Base-by-base conservation (phyloP, 2,797 vertebrate genomes). In the Schizothorax lantsangensis region DNA sequence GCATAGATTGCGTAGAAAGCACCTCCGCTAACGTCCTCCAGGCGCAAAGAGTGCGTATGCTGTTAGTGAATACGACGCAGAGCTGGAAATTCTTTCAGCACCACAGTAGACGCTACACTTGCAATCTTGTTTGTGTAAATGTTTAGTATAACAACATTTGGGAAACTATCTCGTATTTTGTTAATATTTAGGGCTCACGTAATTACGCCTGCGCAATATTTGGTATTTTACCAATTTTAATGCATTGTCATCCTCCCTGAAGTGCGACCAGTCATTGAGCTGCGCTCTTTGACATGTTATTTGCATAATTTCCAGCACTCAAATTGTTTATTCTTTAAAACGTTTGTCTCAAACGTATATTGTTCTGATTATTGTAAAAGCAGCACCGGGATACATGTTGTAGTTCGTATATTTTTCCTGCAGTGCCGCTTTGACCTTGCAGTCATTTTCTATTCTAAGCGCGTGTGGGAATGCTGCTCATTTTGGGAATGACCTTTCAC, bases 11-110 rank as follows among this genome's bases (percentile, higher is more conserved):
- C 40, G 72, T 38, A 81, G 26, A 7, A 0, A 0, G 0, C 0
- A 9, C 30, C 14, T 9, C 47, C 10, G 54, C 3, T 11, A 26
- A 23, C 68, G n/a, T 15, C 36, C 77, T 87, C 59, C 14, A 1
- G 9, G 66, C 91, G 91, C 91, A 45, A 26, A 79, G n/a, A 47
- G 40, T 66, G 82, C 73, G 84, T 71, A 85, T 40, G 23, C 4
- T 43, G 47, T 77, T 86, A 8, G 59, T 59, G 80, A 88, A 89
- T 89, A 75, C 2, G 0, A 4, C 75, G 75, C 78, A 49, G 78
- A 33, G 66, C 21, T 72, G 36, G 36, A 6, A 38, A 57, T 79
- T 64, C 62, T 38, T 57, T 72, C 62, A 72, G 74, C 81, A 69
- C 81, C 47, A 54, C 79, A 36, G 77, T 36, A 40, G 26, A 77